Percentiles rank a stretch among this genome's conserved stretches.
phyloP scores from a whole-genome alignment of 2,113 vertebrate species.

The Neoarius graeffei region DNA sequence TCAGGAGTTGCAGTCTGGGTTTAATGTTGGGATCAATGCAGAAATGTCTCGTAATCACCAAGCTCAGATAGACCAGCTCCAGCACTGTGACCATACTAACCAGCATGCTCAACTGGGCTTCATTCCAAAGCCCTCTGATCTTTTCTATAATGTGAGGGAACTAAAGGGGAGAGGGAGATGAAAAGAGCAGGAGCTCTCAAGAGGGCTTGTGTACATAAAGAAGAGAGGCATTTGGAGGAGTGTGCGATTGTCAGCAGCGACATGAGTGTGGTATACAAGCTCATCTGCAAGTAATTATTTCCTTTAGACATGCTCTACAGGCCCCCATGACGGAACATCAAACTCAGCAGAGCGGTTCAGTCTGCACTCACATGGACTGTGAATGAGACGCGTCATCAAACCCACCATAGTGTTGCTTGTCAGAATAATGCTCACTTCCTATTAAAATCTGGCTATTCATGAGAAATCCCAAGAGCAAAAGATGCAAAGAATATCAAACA shows the following conservation, averaged over 20 bases:
- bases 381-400: conserved; percentile 31
- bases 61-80: background rate
- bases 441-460: conserved; percentile 3
- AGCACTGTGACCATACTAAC: conserved; percentile 5
- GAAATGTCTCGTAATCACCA: conserved; percentile 15
- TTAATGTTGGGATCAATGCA: background rate
- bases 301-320: conserved; percentile 20
- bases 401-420: conserved; percentile 25
- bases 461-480: background rate
- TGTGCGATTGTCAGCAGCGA: conserved; percentile 24
- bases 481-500: background rate
- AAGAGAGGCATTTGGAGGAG: background rate
- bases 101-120: conserved; percentile 45
- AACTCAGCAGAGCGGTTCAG: conserved; percentile 28
- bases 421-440: conserved; percentile 11
- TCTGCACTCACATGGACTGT: background rate
- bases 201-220: background rate
- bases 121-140: conserved; percentile 45
- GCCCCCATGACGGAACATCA: conserved; percentile 10
- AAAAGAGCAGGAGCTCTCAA: conserved; percentile 22
- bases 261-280: conserved; percentile 30
- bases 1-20: background rate
- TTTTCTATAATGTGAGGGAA: conserved; percentile 33
- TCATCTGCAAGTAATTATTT: conserved; percentile 52
- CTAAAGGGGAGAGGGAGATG: background rate